Evolutionary conservation across 2,797 vertebrate genomes (phyloP), one percentile per base, ranked within the genome.

Genomic region (Artibeus jamaicensis): DNA sequence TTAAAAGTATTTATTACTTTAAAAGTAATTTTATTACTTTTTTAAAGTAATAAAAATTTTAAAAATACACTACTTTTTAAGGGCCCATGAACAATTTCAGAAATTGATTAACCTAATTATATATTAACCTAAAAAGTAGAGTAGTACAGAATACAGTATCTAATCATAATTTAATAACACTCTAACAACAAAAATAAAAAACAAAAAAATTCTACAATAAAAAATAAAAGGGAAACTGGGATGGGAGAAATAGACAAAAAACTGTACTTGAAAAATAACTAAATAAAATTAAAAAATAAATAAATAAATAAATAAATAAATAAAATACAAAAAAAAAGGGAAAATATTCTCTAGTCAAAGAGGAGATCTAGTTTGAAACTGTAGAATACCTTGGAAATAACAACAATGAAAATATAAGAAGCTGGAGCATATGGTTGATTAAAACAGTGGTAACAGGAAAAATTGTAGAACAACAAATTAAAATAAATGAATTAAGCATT

Each of bases 401-500:
- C 34, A 83, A 73, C 26, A 87, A 86, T 39, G 12, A 79, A 93
- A 86, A 90, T 91, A 84, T 59, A 50, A 85, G 46, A 91, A 95
- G 34, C 22, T 82, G 86, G 34, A 92, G 50, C 32, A 79, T 89
- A 81, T 84, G 46, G 39, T 57, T 89, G 55, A 71, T 57, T 59
- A 90, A 96, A 95, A 22, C 21, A 81, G 55, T 77, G 57, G 59
- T 59, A 42, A 70, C 79, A 91, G 53, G 73, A 91, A 70, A 93
- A 65, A 46, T 37, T 77, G 8, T 50, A 94, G 70, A 91, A 73
- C 32, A 91, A 96, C 39, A 76, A 92, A 84, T 83, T 44, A 88
- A 95, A 91, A 95, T 71, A 87, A 81, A 68, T 53, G 24, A 78
- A 55, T 90, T 94, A 93, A 78, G 34, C 39, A 89, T 48, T 96